A percentile compares a stretch with the other conserved stretches of the same genome.
These are phyloP conservation scores for Pithys albifrons DNA, from an alignment of 2,113 vertebrate species.

Conservation along the genomic window DNA sequence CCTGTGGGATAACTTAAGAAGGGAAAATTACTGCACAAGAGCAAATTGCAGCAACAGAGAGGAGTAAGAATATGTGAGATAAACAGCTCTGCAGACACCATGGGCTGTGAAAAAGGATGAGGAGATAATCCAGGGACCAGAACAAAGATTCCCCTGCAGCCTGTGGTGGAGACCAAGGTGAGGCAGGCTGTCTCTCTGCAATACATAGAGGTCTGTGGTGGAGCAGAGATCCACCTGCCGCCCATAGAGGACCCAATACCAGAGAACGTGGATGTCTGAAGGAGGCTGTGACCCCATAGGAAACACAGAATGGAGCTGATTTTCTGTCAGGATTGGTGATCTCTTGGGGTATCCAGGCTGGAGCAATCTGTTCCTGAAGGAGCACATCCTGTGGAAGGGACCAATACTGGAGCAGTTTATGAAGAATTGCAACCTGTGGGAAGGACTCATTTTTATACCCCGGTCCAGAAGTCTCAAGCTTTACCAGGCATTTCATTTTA, in stretches of 20 bases:
- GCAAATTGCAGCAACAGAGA: background rate
- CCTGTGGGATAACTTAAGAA: background rate
- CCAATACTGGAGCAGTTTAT: rapidly evolving
- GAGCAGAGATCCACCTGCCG: background rate
- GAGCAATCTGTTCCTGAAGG: background rate
- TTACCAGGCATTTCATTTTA: too few species aligned
- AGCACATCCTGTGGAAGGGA: rapidly evolving
- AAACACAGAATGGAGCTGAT: background rate
- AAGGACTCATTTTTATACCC: too few species aligned
- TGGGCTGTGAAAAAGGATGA: background rate
- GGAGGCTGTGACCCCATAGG: background rate
- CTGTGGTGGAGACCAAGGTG: background rate
- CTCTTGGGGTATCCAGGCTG: too few species aligned
- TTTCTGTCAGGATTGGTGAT: background rate
- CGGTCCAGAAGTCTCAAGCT: too few species aligned
- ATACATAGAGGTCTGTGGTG: too few species aligned
- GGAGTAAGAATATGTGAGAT: background rate
- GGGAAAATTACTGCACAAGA: background rate
- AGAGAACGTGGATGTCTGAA: background rate
- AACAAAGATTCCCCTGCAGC: background rate
- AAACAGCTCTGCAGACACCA: background rate
- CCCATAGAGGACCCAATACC: too few species aligned
- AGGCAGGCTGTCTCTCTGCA: background rate
- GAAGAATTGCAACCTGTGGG: background rate
- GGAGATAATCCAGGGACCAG: background rate